Evolutionary conservation across 1,140 invertebrate species (phyloP).

Genomic region (Macrotrachela quadricornifera): DNA sequence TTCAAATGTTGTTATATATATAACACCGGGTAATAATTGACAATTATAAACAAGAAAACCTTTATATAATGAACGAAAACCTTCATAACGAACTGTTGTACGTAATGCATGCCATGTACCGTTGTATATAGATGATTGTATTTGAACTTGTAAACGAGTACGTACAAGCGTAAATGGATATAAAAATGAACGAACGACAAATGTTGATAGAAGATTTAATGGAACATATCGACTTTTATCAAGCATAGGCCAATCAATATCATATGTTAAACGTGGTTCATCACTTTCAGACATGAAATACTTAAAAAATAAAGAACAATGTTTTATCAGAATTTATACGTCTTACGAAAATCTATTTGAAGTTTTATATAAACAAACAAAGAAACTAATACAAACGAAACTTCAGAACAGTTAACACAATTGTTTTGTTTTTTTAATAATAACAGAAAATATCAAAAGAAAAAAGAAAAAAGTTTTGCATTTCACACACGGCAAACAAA

Average conservation of each 20-base stretch:
- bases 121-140: conserved; percentile 41
- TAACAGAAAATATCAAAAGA: too few relatives aligned
- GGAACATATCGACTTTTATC: conserved; percentile 79
- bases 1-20: conserved; percentile 88
- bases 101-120: conserved; percentile 68
- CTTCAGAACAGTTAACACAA: too few relatives aligned
- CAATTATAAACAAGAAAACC: conserved; percentile 84
- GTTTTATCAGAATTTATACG: too few relatives aligned
- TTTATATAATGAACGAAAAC: conserved; percentile 60
- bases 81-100: conserved; percentile 71
- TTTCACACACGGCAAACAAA: too few relatives aligned
- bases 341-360: too few relatives aligned
- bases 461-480: too few relatives aligned
- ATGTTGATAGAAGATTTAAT: conserved; percentile 61
- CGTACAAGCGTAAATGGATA: conserved; percentile 92
- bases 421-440: too few relatives aligned
- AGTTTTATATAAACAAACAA: too few relatives aligned
- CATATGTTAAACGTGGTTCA: background rate
- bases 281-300: too few relatives aligned
- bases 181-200: conserved; percentile 62
- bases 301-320: too few relatives aligned
- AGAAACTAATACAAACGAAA: too few relatives aligned
- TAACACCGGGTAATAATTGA: conserved; percentile 52
- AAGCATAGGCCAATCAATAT: conserved; percentile 97
- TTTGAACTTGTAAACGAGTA: conserved; percentile 59